These are phyloP conservation scores for Nipponia nippon DNA, from an alignment of 2,113 vertebrate species.

Conservation along the genomic window DNA sequence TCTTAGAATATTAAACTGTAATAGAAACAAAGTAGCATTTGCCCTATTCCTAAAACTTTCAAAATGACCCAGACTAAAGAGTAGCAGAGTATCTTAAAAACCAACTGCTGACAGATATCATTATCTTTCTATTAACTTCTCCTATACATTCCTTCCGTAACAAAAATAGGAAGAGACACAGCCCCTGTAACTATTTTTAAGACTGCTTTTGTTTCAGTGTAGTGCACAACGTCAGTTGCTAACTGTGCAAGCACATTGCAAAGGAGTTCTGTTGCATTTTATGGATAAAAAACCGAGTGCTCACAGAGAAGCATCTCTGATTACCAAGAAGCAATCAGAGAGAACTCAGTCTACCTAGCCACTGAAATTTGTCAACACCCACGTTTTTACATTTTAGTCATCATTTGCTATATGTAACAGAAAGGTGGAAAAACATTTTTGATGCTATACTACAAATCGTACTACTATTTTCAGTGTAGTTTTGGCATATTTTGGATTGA, in stretches of 20 bases:
- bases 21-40: background rate
- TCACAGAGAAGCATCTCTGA: background rate
- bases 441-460: background rate
- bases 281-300: background rate
- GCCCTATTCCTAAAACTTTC: background rate
- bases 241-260: background rate
- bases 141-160: background rate
- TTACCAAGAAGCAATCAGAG: background rate
- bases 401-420: background rate
- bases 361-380: background rate
- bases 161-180: background rate
- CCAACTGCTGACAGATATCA: background rate
- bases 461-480: background rate
- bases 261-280: background rate
- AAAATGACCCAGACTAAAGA: background rate
- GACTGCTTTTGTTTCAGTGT: background rate
- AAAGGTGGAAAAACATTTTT: background rate
- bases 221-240: background rate
- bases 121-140: background rate
- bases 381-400: background rate
- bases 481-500: background rate
- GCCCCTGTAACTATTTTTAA: background rate
- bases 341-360: background rate
- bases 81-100: background rate
- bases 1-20: constrained; percentile 23